Evolutionary conservation across 2,113 vertebrate genomes (phyloP).

Genomic region (Spizaetus ornatus): DNA sequence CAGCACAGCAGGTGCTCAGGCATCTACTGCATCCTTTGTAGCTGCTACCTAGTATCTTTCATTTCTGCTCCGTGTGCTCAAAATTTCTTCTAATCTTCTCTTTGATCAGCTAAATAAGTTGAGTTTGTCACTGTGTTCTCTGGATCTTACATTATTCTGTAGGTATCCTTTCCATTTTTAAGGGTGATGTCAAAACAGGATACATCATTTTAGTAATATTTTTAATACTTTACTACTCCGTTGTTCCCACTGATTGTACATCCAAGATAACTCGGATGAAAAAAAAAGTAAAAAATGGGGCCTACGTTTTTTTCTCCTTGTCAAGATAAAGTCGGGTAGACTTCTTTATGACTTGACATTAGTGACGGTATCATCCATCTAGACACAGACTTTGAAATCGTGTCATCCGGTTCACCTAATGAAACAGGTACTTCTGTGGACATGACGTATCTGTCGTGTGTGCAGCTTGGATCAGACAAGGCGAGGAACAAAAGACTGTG

Average conservation of each 20-base stretch:
- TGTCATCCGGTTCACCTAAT: background rate
- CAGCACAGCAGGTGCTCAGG: background rate
- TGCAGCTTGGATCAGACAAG: background rate
- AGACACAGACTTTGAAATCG: background rate
- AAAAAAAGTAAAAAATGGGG: background rate
- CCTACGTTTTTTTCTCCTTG: background rate
- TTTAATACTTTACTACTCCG: background rate
- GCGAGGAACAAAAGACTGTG: background rate
- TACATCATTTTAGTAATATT: background rate
- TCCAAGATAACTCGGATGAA: background rate
- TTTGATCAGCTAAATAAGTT: background rate
- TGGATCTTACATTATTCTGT: background rate
- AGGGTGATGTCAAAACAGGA: background rate
- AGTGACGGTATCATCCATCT: background rate
- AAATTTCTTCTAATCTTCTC: background rate
- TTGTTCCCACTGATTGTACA: background rate
- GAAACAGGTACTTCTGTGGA: background rate
- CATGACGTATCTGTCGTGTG: background rate
- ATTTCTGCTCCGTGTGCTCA: background rate
- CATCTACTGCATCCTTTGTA: background rate
- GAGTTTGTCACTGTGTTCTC: background rate
- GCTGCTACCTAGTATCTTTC: background rate
- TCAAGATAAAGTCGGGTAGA: background rate
- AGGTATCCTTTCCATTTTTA: background rate
- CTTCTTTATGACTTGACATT: background rate